A percentile compares a stretch with the other conserved stretches of the same genome.
phyloP scores from a whole-genome alignment of 2,113 vertebrate genomes.

The Mastomys natalensis region DNA sequence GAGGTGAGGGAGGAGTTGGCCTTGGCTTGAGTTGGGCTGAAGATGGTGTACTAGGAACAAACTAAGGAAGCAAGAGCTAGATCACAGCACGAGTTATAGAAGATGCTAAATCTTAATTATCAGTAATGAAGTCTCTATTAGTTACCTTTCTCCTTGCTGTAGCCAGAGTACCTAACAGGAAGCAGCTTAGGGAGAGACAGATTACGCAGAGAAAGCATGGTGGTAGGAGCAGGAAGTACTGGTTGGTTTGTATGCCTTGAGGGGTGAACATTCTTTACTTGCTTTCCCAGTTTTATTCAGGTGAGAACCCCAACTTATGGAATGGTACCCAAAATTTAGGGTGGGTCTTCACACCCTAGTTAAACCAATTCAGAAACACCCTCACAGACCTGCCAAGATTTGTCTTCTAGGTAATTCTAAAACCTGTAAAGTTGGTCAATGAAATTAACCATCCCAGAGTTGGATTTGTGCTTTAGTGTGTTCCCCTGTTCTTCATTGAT shows the following conservation, averaged over 20 bases:
- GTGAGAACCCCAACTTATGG: neutral
- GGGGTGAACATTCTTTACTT: neutral
- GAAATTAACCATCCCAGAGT: neutral
- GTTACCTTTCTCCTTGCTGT: neutral
- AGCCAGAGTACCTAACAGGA: too few species aligned
- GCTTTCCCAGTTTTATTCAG: neutral
- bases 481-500: neutral
- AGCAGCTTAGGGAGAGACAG: neutral
- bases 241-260: neutral
- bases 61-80: neutral
- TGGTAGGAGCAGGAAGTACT: neutral
- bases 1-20: rapidly evolving
- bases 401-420: neutral
- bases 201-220: neutral
- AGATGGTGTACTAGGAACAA: neutral
- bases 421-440: neutral
- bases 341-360: neutral
- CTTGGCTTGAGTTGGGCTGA: rapidly evolving
- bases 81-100: rapidly evolving
- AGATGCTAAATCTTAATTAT: neutral
- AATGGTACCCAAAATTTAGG: neutral
- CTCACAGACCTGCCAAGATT: neutral
- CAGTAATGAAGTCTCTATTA: neutral
- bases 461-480: neutral
- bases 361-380: neutral